Base-by-base conservation (phyloP, 1,140 invertebrate species). In the Zeugodacus cucurbitae region DNA sequence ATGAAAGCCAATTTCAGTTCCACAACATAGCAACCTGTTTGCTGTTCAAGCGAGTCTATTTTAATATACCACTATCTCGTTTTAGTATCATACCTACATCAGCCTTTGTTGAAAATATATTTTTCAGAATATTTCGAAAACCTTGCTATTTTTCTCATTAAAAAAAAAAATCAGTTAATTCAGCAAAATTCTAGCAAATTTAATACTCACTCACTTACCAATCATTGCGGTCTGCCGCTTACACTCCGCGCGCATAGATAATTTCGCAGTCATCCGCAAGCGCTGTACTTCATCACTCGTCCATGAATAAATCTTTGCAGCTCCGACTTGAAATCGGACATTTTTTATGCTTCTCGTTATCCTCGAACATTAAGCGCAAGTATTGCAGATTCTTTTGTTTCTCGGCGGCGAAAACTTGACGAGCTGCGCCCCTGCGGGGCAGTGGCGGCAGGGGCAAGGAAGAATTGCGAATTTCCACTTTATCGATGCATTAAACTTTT, bases 401-500 rank as follows among this genome's bases (percentile, higher is more conserved):
- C 2, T 5, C 26, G 14, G n/a, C n/a, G n/a, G n/a, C 14, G 44
- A 41, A 10, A 82, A 82, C 74, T 74, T 74, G 32, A 41, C n/a
- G 37, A 14, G 22, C 58, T 4, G 58, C 22, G 58, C 58, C 22
- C 22, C 14, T 0, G 58, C n/a, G n/a, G n/a, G n/a, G n/a, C n/a
- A n/a, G n/a, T n/a, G 58, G 20, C 3, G 10, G 8, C 32, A 41
- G 37, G 7, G 17, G 41, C 26, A 48, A 29, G 32, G 41, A 82
- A 82, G 29, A 82, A 82, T 82, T 82, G 74, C 74, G 26, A 44
- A 82, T 82, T 82, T 82, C 41, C 74, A 82, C 41, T 82, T 82
- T 82, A 82, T 82, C 74, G 74, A 82, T 82, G 74, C 74, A 82
- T 82, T 82, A 82, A 82, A 82, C 41, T 82, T 82, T 82, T 82